These are phyloP conservation scores for Irena cyanogastra DNA, from an alignment of 2,113 vertebrate species.

Conservation along the genomic window DNA sequence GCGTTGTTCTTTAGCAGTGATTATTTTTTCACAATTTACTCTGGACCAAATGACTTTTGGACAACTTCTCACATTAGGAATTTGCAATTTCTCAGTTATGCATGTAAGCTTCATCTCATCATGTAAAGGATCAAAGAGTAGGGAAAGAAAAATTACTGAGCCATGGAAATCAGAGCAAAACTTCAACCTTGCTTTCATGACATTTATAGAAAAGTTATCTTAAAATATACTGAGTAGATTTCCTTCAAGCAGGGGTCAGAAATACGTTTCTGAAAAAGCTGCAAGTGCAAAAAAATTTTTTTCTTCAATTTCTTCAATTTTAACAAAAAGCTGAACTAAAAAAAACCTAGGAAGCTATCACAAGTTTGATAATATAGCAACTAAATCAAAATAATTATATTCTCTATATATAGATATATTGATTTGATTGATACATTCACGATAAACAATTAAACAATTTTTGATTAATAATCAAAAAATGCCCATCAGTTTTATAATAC, in stretches of 20 bases:
- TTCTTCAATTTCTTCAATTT: background rate
- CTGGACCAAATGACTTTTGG: background rate
- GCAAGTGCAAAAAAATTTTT: background rate
- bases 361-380: background rate
- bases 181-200: background rate
- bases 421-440: background rate
- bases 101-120: background rate
- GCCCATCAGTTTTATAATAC: background rate
- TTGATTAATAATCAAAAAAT: background rate
- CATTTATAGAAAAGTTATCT: background rate
- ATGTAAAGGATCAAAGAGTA: background rate
- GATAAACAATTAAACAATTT: too few relatives aligned
- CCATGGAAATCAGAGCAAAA: background rate
- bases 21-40: background rate
- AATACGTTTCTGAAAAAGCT: background rate
- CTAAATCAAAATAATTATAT: background rate
- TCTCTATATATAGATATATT: background rate
- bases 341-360: background rate
- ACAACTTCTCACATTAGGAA: background rate
- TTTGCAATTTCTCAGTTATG: background rate
- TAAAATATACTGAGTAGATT: background rate
- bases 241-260: background rate
- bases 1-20: background rate
- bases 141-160: background rate
- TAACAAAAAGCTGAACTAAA: background rate